Evolutionary conservation across 2,797 vertebrate genomes (phyloP).

Genomic region (Gallinago stenura): DNA sequence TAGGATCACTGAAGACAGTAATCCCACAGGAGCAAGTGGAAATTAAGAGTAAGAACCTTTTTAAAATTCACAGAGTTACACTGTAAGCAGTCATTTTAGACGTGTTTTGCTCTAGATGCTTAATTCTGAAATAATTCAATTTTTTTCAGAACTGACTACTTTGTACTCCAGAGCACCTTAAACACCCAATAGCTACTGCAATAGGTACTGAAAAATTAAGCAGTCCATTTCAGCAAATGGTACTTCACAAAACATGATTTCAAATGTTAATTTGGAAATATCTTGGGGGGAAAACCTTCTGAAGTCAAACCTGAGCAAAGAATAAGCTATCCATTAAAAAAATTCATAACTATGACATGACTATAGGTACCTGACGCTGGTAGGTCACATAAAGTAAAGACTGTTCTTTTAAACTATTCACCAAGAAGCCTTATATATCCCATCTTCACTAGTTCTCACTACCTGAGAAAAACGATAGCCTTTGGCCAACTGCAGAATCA

Average conservation of each 20-base stretch:
- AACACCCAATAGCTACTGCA: neutral
- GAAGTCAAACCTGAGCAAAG: neutral
- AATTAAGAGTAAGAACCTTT: neutral
- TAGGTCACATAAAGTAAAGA: neutral
- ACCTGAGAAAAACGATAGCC: neutral
- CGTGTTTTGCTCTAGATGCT: neutral
- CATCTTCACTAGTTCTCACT: neutral
- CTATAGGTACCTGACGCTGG: neutral
- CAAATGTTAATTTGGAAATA: neutral
- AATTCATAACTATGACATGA: neutral
- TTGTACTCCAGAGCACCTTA: neutral
- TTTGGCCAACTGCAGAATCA: neutral
- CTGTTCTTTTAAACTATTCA: neutral
- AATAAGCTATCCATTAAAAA: neutral
- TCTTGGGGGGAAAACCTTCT: neutral
- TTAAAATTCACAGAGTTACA: neutral
- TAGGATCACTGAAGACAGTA: neutral
- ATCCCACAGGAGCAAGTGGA: neutral
- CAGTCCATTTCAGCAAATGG: neutral
- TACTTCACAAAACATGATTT: neutral
- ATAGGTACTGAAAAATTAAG: neutral
- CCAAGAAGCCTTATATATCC: neutral
- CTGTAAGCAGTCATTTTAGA: neutral
- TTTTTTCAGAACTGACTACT: neutral
- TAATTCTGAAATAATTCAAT: neutral